Conservation (phyloP, 37 sponge, comb jelly and placozoan species). For the Aplysina aerophoba region DNA sequence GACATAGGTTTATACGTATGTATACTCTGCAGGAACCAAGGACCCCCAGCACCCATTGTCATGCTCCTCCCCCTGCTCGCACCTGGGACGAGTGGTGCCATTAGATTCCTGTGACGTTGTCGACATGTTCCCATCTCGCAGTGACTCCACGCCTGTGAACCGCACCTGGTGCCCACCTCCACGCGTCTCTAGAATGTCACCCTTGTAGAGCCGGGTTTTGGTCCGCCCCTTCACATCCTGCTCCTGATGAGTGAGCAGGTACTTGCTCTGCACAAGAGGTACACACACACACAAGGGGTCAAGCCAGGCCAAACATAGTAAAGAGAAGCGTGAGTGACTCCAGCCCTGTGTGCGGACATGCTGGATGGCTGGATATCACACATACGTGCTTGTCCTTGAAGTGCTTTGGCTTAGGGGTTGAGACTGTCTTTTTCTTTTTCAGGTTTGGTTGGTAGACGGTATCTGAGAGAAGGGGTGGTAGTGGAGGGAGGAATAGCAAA, state of each 20-base stretch:
- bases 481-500: too few relatives aligned
- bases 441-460: conserved; percentile 84
- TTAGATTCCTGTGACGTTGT: neutral
- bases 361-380: conserved; percentile 31
- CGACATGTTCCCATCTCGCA: conserved; percentile 34
- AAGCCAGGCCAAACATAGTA: neutral
- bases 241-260: conserved; percentile 65
- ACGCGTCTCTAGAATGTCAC: conserved; percentile 73
- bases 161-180: conserved; percentile 83
- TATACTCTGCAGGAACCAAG: too few relatives aligned
- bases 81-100: neutral
- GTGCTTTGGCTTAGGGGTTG: conserved; percentile 78
- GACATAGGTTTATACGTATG: too few relatives aligned
- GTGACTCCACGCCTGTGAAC: conserved; percentile 88
- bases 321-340: conserved; percentile 78
- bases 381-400: conserved; percentile 51
- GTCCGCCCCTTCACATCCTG: conserved; percentile 45
- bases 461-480: conserved; percentile 36
- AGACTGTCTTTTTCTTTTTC: conserved; percentile 93
- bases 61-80: too few relatives aligned
- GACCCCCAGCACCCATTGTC: too few relatives aligned
- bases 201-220: conserved; percentile 55
- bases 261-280: conserved; percentile 20
- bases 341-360: conserved; percentile 86
- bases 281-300: neutral